Base-by-base conservation (phyloP, 2,113 vertebrate species). In the Amphilophus citrinellus region DNA sequence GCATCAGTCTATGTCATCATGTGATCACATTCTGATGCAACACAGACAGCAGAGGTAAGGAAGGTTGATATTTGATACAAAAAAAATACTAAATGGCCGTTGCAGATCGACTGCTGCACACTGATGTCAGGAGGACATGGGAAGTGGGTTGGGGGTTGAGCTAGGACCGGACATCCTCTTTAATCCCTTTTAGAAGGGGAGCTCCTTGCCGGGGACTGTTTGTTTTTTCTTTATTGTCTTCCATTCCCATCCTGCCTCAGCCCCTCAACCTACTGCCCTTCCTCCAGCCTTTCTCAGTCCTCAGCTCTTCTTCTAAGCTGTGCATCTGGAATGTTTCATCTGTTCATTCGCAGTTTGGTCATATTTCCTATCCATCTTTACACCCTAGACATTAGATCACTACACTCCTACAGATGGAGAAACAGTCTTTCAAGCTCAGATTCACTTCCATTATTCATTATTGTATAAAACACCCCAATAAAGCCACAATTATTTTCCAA, bases 101-200 rank as follows among this genome's bases (percentile, higher is more conserved):
- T 65, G 62, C 37, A 63, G 78, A 79, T 73, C 17, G 10, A 30
- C 79, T 81, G 66, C 76, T 87, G 76, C 57, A 30, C 13, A 53
- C 80, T 62, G 47, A 85, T 91, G 91, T 93, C 91, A 94, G 88
- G 73, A 77, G 86, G 86, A 92, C 88, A 94, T 89, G 87, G 93
- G 93, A 94, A 94, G 87, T 87, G 76, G 76, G 81, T 81, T 63
- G 56, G 75, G 88, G 86, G 62, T 61, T 35, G 66, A 76, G 86
- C 84, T 84, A 81, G 79, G 86, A 94, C 92, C 94, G 94, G 95
- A 95, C 93, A 90, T 94, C 89, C 91, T 91, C 88, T 94, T 92
- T 93, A 90, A 95, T 91, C 85, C 92, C 88, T 66, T 90, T 79
- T 91, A 87, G 82, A 93, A 76, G 79, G 86, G 84, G 92, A 90